A percentile compares a stretch with the other conserved stretches of the same genome.
Evolutionary conservation across 2,113 vertebrate genomes (phyloP).

Genomic region (Triplophysa tibetana): DNA sequence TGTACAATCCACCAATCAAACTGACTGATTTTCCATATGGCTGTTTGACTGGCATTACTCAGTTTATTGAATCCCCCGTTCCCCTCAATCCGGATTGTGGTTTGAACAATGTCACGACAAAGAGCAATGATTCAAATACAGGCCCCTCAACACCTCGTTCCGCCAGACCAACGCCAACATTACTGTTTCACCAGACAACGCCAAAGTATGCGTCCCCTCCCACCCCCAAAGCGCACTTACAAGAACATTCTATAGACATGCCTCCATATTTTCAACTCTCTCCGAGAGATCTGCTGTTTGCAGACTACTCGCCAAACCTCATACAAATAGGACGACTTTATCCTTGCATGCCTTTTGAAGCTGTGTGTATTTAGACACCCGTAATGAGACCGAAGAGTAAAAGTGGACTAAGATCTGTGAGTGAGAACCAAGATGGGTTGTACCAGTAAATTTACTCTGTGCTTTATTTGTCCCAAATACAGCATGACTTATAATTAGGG

Average conservation of each 20-base stretch:
- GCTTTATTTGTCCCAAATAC: neutral
- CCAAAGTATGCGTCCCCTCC: constrained; percentile 50
- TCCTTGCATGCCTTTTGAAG: constrained; percentile 35
- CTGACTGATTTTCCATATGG: constrained; percentile 48
- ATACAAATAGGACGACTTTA: constrained; percentile 47
- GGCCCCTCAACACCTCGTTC: constrained; percentile 15
- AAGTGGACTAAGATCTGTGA: neutral
- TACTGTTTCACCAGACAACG: constrained; percentile 54
- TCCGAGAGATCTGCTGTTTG: constrained; percentile 55
- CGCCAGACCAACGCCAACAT: constrained; percentile 35
- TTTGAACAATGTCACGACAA: constrained; percentile 41
- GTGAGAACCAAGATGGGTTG: constrained; percentile 6
- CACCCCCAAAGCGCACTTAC: constrained; percentile 30
- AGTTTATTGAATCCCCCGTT: constrained; percentile 42
- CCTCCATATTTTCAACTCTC: constrained; percentile 50
- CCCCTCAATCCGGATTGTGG: constrained; percentile 36
- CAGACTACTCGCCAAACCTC: constrained; percentile 50
- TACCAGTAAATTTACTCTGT: neutral
- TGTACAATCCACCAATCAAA: constrained; percentile 34
- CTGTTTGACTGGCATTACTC: constrained; percentile 22
- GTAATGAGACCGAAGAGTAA: constrained; percentile 34
- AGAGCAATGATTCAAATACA: constrained; percentile 49
- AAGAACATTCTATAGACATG: constrained; percentile 50
- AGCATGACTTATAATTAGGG: neutral
- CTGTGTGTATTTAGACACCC: constrained; percentile 40